A percentile compares a stretch with the other conserved stretches of the same genome.
phyloP scores from a whole-genome alignment of 2,797 vertebrate genomes.

The Trachops cirrhosus region DNA sequence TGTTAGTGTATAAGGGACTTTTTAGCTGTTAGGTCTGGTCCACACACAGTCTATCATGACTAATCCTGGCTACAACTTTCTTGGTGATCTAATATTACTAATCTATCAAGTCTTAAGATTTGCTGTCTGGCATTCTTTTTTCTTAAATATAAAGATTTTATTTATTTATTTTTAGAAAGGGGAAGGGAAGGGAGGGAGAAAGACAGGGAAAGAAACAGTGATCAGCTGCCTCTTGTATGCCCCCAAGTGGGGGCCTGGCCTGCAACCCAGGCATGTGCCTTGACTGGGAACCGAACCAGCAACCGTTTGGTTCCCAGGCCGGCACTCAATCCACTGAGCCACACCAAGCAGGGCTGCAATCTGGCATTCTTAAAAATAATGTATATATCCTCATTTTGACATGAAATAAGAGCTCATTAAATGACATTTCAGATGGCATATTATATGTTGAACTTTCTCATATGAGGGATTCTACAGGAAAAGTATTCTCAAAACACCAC shows the following conservation, averaged over 20 bases:
- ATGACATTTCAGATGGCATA: constrained; percentile 31
- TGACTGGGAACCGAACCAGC: too few species aligned
- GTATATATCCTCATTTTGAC: background rate
- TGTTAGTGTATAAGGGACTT: background rate
- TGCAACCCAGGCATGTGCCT: too few species aligned
- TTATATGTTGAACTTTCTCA: constrained; percentile 13
- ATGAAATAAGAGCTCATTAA: constrained; percentile 15
- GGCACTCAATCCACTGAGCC: too few species aligned
- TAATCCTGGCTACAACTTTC: background rate
- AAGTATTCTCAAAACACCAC: constrained; percentile 18
- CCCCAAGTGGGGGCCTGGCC: too few species aligned
- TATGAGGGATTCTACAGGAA: constrained; percentile 19
- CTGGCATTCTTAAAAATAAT: background rate
- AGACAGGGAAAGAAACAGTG: too few species aligned
- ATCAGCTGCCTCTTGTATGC: too few species aligned
- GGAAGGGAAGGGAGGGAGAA: too few species aligned
- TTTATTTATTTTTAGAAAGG: too few species aligned
- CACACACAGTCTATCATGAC: background rate
- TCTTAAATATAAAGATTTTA: background rate
- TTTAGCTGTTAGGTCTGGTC: background rate
- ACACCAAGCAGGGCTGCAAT: too few species aligned
- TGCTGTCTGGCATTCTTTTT: background rate
- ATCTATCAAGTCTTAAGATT: background rate
- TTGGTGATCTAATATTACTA: background rate
- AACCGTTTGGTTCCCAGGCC: too few species aligned